Percentiles rank a stretch among this genome's conserved stretches.
These are phyloP conservation scores for Alloscopus bannaensis DNA, from an alignment of 2,888 invertebrate species.

Conservation along the genomic window DNA sequence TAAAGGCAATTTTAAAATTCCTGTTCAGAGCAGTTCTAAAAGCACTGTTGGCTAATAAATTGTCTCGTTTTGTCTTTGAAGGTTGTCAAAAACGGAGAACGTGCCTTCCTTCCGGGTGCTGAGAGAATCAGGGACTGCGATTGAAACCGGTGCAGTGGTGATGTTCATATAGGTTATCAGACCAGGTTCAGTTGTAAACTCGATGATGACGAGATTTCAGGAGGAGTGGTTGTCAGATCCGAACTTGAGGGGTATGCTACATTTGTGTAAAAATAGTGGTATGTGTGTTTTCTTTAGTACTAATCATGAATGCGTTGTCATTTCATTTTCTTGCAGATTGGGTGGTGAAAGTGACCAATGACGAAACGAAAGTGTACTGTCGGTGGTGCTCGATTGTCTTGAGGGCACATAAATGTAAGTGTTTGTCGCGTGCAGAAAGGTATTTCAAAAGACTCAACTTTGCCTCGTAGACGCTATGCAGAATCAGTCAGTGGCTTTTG, in stretches of 20 bases:
- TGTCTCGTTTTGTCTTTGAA: too few species aligned
- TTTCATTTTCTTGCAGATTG: conserved; percentile 67
- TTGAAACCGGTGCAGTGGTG: too few species aligned
- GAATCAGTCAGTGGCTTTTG: too few species aligned
- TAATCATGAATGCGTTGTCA: background rate
- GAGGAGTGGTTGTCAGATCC: conserved; percentile 66
- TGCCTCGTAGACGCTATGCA: too few species aligned
- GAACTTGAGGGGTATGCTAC: conserved; percentile 48
- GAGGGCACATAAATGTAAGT: conserved; percentile 64
- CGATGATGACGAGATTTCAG: conserved; percentile 57
- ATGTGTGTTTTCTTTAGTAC: background rate
- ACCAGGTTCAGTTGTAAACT: background rate
- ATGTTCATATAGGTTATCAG: background rate
- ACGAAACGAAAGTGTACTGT: conserved; percentile 67
- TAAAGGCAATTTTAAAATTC: too few species aligned
- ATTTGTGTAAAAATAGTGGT: background rate
- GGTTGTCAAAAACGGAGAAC: too few species aligned
- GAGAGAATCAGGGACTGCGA: too few species aligned
- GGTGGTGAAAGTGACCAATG: conserved; percentile 70
- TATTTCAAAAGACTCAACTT: too few species aligned
- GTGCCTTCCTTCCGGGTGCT: too few species aligned
- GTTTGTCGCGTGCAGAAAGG: too few species aligned
- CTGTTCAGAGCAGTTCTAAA: too few species aligned
- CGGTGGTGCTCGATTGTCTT: conserved; percentile 68
- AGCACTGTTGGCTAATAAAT: too few species aligned